Evolutionary conservation across 1,140 invertebrate genomes (phyloP).

Genomic region (Meteorus sp.): DNA sequence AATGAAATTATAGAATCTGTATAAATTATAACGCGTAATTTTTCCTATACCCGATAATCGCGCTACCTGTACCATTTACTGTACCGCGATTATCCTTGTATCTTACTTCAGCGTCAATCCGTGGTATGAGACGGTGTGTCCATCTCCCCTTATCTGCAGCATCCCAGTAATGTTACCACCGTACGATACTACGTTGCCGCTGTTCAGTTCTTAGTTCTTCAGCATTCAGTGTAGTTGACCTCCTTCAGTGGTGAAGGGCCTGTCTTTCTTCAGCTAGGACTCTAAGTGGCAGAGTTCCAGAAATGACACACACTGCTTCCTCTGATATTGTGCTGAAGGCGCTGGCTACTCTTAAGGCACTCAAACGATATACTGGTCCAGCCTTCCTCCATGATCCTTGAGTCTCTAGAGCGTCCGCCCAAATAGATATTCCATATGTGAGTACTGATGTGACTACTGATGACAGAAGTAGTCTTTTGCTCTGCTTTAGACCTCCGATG

Average conservation of each 20-base stretch:
- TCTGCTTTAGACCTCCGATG: slow-evolving; percentile 15
- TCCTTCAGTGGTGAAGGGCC: not conserved
- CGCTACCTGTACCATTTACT: too few species aligned
- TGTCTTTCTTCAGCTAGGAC: slow-evolving; percentile 28
- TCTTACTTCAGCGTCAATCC: slow-evolving; percentile 19
- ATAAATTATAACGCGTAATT: too few species aligned
- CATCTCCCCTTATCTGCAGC: not conserved
- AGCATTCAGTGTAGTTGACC: slow-evolving; percentile 6
- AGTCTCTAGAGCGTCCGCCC: slow-evolving; percentile 5
- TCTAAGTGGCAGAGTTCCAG: slow-evolving; percentile 28
- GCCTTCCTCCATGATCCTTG: slow-evolving; percentile 15
- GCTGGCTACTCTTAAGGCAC: slow-evolving; percentile 2
- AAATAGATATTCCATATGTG: slow-evolving; percentile 16
- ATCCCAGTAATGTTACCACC: slow-evolving; percentile 11
- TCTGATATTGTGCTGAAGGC: slow-evolving; percentile 30
- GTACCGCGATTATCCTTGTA: too few species aligned
- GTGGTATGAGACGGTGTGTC: slow-evolving; percentile 23
- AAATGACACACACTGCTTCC: slow-evolving; percentile 26
- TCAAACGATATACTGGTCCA: slow-evolving; percentile 9
- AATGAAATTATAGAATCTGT: too few species aligned
- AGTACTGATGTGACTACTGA: slow-evolving; percentile 21
- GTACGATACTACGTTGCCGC: slow-evolving; percentile 11
- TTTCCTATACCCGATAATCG: too few species aligned
- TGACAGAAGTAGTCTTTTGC: slow-evolving; percentile 7
- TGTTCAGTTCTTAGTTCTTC: slow-evolving; percentile 18